Percentiles rank a stretch among this genome's conserved stretches.
Conservation (phyloP, 2,888 invertebrate genomes). For the Protonemura montana region DNA sequence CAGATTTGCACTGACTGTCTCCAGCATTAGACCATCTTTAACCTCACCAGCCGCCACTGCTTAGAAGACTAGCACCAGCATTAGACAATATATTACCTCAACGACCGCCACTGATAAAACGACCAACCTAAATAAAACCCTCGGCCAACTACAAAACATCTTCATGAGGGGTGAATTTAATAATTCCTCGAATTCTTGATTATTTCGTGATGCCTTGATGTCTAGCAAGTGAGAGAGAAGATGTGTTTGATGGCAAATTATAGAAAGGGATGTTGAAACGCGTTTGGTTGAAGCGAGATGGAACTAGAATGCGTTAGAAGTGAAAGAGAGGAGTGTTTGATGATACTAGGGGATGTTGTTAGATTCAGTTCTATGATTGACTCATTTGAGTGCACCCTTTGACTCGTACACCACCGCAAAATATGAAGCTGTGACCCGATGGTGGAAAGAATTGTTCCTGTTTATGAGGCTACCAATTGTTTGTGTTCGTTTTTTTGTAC, state of each 20-base stretch:
- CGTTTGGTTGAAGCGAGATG: not conserved
- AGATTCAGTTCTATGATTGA: not conserved
- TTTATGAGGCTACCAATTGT: no score
- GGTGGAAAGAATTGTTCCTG: no score
- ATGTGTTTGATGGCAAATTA: not conserved
- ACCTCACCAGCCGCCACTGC: no score
- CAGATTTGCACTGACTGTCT: no score
- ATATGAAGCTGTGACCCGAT: not conserved
- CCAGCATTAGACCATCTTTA: no score
- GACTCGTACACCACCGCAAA: not conserved
- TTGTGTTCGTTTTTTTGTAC: no score
- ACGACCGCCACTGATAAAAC: not conserved
- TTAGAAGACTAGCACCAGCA: not conserved
- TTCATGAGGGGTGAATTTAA: constrained; percentile 4
- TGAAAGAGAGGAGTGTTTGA: not conserved
- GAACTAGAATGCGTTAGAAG: not conserved
- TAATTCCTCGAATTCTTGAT: not conserved
- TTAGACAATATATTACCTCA: not conserved
- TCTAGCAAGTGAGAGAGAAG: not conserved
- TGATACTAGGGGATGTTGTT: not conserved
- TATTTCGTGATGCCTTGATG: not conserved
- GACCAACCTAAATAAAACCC: not conserved
- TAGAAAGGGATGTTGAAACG: not conserved
- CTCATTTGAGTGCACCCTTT: not conserved
- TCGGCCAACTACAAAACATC: not conserved